Conservation (phyloP, 2,888 invertebrate species). For the Spodoptera littoralis region DNA sequence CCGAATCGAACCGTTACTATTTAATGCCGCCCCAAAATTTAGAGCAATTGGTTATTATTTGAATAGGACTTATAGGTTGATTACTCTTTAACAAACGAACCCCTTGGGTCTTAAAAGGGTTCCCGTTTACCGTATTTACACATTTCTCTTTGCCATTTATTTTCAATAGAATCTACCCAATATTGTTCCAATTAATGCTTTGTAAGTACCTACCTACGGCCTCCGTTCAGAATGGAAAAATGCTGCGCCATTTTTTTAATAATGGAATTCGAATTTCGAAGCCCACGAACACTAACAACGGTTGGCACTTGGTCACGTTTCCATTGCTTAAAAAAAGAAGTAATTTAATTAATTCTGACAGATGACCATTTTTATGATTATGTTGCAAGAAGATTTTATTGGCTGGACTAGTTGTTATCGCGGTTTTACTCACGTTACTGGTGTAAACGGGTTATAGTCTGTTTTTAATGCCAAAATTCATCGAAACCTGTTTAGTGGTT, state of each 20-base stretch:
- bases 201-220: conserved; percentile 11
- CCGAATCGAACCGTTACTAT: conserved; percentile 32
- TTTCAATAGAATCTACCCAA: conserved; percentile 29
- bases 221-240: conserved; percentile 13
- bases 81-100: conserved; percentile 45
- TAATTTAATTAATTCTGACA: conserved; percentile 46
- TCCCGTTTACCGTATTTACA: conserved; percentile 27
- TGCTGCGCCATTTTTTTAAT: conserved; percentile 25
- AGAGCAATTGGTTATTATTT: conserved; percentile 44
- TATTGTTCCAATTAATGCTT: conserved; percentile 31
- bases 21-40: conserved; percentile 32
- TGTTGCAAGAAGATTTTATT: conserved; percentile 13
- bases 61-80: conserved; percentile 43
- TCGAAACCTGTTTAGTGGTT: too few relatives aligned
- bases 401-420: conserved; percentile 1
- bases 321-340: conserved; percentile 32
- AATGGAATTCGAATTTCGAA: conserved; percentile 43
- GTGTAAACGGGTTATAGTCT: too few relatives aligned
- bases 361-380: conserved; percentile 44
- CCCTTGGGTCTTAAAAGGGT: conserved; percentile 27
- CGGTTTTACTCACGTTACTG: neutral
- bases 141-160: conserved; percentile 24
- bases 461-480: too few relatives aligned
- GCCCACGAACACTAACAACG: conserved; percentile 24
- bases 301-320: conserved; percentile 45